phyloP scores from a whole-genome alignment of 2,113 vertebrate genomes.

The Erythrocebus patas region DNA sequence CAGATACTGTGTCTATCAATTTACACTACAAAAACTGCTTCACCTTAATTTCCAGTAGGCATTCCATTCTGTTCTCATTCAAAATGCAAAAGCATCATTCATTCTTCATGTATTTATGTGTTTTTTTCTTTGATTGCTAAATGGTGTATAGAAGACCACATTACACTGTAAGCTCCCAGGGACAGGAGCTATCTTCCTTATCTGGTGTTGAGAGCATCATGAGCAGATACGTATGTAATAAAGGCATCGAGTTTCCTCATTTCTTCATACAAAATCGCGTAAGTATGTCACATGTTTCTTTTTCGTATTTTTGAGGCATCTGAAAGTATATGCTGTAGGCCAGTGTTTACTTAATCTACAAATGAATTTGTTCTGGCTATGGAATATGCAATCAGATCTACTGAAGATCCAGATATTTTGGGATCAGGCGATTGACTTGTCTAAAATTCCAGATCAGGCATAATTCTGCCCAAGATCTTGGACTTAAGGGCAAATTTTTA shows the following conservation, averaged over 20 bases:
- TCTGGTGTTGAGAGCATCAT: background rate
- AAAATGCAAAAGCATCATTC: background rate
- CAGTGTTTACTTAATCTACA: background rate
- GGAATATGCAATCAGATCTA: background rate
- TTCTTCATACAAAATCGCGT: background rate
- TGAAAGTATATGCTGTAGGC: background rate
- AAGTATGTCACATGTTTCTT: background rate
- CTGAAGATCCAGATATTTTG: background rate
- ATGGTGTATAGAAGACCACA: background rate
- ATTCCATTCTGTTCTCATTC: background rate
- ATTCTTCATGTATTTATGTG: background rate
- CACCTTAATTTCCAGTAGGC: background rate
- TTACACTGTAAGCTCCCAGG: background rate
- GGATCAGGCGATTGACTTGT: background rate
- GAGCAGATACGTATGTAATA: background rate
- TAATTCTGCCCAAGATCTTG: background rate
- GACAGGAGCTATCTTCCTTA: background rate
- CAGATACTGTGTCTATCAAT: background rate
- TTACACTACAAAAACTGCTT: background rate
- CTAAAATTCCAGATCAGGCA: background rate
- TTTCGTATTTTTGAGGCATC: background rate
- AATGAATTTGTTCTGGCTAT: background rate
- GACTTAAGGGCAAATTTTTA: background rate
- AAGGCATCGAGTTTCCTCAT: background rate
- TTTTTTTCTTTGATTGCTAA: background rate